These are phyloP conservation scores for Mesopsocus fuscifrons DNA, from an alignment of 2,888 invertebrate genomes.

Conservation along the genomic window DNA sequence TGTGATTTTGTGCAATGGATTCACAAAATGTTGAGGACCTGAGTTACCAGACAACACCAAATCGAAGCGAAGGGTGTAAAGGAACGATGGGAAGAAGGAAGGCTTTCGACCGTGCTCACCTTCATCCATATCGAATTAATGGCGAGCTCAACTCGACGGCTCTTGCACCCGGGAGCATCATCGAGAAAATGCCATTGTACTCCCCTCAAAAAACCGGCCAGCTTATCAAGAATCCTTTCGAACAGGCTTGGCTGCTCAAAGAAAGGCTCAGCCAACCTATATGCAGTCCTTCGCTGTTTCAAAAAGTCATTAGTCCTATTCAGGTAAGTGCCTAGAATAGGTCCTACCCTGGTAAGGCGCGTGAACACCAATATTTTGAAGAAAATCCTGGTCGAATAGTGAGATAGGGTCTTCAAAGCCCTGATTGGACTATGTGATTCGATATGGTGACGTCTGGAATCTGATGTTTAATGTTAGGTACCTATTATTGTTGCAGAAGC, in stretches of 20 bases:
- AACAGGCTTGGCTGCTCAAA: slow-evolving; percentile 7
- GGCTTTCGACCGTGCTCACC: not conserved
- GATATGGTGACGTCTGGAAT: too few relatives aligned
- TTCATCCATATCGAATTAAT: not conserved
- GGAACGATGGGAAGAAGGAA: not conserved
- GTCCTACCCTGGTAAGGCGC: too few relatives aligned
- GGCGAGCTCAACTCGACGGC: not conserved
- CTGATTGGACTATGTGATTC: too few relatives aligned
- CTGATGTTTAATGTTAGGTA: too few relatives aligned
- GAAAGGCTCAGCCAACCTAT: slow-evolving; percentile 8
- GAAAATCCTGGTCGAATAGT: too few relatives aligned
- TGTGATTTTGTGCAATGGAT: not conserved
- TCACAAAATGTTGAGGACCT: not conserved
- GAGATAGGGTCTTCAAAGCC: too few relatives aligned
- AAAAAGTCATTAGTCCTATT: slow-evolving; percentile 2
- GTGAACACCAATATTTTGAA: too few relatives aligned
- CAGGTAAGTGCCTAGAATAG: not conserved
- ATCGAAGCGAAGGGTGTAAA: not conserved
- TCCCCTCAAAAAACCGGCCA: not conserved
- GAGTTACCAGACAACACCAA: not conserved
- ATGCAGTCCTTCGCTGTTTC: slow-evolving; percentile 5
- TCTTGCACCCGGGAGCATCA: not conserved
- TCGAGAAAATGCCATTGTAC: slow-evolving; percentile 7
- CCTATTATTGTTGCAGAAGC: not conserved
- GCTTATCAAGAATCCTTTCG: slow-evolving; percentile 3